phyloP scores from a whole-genome alignment of 2,888 invertebrate species.

The Luperina nickerlii region DNA sequence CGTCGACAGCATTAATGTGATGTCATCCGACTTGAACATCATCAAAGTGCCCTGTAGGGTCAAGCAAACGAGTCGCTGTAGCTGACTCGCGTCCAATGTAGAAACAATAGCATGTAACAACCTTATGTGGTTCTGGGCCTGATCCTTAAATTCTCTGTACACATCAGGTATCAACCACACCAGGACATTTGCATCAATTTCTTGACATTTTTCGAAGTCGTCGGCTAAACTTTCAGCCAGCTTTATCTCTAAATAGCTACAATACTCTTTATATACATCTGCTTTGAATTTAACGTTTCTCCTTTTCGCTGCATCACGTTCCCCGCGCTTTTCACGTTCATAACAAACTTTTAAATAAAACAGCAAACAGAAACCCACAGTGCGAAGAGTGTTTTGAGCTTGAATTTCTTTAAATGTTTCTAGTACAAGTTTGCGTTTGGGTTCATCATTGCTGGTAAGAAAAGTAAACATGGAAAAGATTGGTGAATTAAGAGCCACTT shows the following conservation, averaged over 20 bases:
- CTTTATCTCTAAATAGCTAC: conserved; percentile 94
- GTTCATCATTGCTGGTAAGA: conserved; percentile 93
- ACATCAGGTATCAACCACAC: conserved; percentile 98
- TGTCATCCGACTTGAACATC: conserved; percentile 95
- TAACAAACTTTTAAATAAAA: conserved; percentile 96
- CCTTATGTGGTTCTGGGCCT: conserved; percentile 96
- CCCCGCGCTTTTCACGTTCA: conserved; percentile 89
- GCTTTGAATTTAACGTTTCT: conserved; percentile 94
- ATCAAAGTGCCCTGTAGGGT: conserved; percentile 96
- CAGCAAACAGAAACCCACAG: conserved; percentile 95
- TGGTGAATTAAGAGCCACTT: conserved; percentile 93
- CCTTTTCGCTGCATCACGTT: conserved; percentile 88
- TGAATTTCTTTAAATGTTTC: conserved; percentile 95
- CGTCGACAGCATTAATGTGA: conserved; percentile 93
- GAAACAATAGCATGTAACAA: conserved; percentile 97
- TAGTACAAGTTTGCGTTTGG: conserved; percentile 94
- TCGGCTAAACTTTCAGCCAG: conserved; percentile 93
- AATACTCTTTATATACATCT: conserved; percentile 96
- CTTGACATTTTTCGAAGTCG: conserved; percentile 97
- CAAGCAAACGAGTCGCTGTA: conserved; percentile 97
- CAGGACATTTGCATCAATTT: conserved; percentile 96
- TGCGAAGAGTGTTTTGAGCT: conserved; percentile 91
- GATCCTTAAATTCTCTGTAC: conserved; percentile 96
- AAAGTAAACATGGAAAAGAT: conserved; percentile 97
- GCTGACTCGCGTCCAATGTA: conserved; percentile 96